These are phyloP conservation scores for Podabrus alpinus DNA, from an alignment of 2,888 invertebrate species.

Conservation along the genomic window DNA sequence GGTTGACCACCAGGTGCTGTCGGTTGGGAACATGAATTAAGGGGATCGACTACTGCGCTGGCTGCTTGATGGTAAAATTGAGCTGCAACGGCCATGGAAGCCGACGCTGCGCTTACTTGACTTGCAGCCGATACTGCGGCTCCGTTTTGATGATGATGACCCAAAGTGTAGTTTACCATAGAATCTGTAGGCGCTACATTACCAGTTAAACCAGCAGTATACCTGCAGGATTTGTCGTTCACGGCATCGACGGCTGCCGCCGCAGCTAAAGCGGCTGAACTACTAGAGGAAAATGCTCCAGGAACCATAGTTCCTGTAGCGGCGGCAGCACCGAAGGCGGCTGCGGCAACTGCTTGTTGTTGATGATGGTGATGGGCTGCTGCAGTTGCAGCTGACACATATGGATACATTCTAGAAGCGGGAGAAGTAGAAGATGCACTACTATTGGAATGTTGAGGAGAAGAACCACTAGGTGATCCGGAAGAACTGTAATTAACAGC, in stretches of 20 bases:
- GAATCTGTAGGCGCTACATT: slow-evolving; percentile 71
- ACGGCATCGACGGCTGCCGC: slow-evolving; percentile 69
- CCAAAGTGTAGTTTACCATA: slow-evolving; percentile 81
- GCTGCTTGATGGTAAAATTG: slow-evolving; percentile 89
- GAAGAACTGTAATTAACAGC: slow-evolving; percentile 64
- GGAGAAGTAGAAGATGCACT: slow-evolving; percentile 64
- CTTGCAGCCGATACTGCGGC: slow-evolving; percentile 66
- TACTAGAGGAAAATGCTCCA: slow-evolving; percentile 62
- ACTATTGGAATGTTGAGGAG: slow-evolving; percentile 66
- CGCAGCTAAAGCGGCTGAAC: slow-evolving; percentile 64
- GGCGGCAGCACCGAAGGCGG: slow-evolving; percentile 64
- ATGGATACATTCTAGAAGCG: slow-evolving; percentile 88
- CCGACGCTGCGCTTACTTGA: slow-evolving; percentile 75
- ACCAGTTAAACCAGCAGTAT: slow-evolving; percentile 68
- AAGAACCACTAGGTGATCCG: slow-evolving; percentile 69
- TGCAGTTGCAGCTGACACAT: slow-evolving; percentile 74
- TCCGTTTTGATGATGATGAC: slow-evolving; percentile 72
- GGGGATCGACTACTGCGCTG: slow-evolving; percentile 79
- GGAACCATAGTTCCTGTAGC: slow-evolving; percentile 69
- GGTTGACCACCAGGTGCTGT: slow-evolving; percentile 77
- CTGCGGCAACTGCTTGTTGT: slow-evolving; percentile 69
- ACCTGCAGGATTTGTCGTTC: slow-evolving; percentile 81
- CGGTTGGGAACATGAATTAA: slow-evolving; percentile 75
- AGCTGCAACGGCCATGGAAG: slow-evolving; percentile 67
- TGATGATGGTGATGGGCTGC: slow-evolving; percentile 71